Conservation (phyloP, 1,140 invertebrate genomes). For the Epicauta chinensis region DNA sequence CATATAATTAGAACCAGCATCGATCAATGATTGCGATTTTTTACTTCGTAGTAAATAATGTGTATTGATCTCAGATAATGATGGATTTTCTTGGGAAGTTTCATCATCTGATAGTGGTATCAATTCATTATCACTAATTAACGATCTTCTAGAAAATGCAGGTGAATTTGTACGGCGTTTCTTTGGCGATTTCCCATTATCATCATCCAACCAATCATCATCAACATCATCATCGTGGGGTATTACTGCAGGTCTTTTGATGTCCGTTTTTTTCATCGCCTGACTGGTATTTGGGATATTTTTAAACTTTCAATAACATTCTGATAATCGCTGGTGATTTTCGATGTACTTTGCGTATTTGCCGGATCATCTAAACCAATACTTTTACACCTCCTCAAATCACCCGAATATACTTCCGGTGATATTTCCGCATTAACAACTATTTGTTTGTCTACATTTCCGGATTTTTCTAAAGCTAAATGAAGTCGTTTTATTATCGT, state of each 20-base stretch:
- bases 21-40: no score
- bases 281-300: constrained; percentile 24
- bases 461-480: constrained; percentile 23
- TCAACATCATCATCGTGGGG: constrained; percentile 49
- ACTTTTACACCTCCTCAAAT: background rate
- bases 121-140: background rate
- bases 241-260: constrained; percentile 48
- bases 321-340: constrained; percentile 22
- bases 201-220: constrained; percentile 64
- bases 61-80: no score
- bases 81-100: background rate
- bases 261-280: constrained; percentile 34
- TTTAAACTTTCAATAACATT: constrained; percentile 28
- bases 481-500: constrained; percentile 47
- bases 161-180: constrained; percentile 43
- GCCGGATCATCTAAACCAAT: constrained; percentile 2
- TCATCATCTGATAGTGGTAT: background rate
- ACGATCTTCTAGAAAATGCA: background rate
- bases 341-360: background rate
- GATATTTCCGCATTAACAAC: background rate
- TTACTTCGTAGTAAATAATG: no score
- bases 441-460: constrained; percentile 14
- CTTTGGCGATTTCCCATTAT: constrained; percentile 47
- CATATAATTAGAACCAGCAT: no score
- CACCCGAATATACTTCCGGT: background rate